Evolutionary conservation across 2,113 vertebrate species (phyloP).

Genomic region (Brachionichthys hirsutus): DNA sequence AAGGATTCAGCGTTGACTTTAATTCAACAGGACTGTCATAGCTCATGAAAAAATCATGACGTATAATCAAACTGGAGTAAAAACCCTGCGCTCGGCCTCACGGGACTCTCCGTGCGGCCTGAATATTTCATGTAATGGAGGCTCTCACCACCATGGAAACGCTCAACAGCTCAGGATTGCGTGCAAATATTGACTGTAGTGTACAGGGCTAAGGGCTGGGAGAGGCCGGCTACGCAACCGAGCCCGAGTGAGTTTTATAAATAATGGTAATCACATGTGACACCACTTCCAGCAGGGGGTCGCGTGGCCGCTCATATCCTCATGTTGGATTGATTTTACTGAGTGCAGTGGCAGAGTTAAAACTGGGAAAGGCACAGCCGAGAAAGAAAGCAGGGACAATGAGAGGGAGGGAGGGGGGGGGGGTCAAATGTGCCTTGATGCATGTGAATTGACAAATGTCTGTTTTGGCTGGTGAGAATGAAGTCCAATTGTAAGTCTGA

Average conservation of each 20-base stretch:
- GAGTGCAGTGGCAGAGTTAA: constrained; percentile 75
- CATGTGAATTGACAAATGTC: constrained; percentile 88
- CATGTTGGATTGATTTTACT: constrained; percentile 59
- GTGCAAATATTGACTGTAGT: constrained; percentile 91
- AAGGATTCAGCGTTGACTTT: constrained; percentile 84
- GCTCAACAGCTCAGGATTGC: constrained; percentile 84
- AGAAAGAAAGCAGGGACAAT: constrained; percentile 37
- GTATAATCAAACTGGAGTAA: constrained; percentile 94
- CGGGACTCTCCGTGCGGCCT: constrained; percentile 74
- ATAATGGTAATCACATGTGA: constrained; percentile 90
- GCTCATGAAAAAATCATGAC: constrained; percentile 98
- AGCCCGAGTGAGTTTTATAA: constrained; percentile 85
- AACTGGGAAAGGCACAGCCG: constrained; percentile 48
- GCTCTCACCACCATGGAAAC: constrained; percentile 79
- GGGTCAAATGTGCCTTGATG: constrained; percentile 69
- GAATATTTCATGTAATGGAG: constrained; percentile 93
- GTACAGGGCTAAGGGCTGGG: constrained; percentile 71
- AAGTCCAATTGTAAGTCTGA: constrained; percentile 83
- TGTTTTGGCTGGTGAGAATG: constrained; percentile 91
- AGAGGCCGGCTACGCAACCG: constrained; percentile 72
- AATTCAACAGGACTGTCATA: constrained; percentile 89
- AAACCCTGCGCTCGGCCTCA: constrained; percentile 87
- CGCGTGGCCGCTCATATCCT: constrained; percentile 57
- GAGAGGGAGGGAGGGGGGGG: constrained; percentile 32
- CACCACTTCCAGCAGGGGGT: constrained; percentile 81